These are phyloP conservation scores for Brachionus rubens DNA, from an alignment of 1,140 invertebrate species.

Conservation along the genomic window DNA sequence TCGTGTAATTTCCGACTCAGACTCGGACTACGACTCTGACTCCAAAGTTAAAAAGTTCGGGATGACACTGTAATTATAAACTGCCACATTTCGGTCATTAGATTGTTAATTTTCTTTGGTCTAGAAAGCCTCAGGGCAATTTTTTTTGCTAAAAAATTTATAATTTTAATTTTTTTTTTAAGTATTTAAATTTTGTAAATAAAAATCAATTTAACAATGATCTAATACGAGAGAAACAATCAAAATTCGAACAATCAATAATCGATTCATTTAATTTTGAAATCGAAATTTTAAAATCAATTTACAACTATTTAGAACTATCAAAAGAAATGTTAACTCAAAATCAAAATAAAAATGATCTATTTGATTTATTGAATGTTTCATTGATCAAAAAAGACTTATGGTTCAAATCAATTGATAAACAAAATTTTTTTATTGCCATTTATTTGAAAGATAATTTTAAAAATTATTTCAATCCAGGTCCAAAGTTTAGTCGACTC, in stretches of 20 bases:
- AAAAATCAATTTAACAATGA: background rate
- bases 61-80: no score
- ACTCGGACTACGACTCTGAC: no score
- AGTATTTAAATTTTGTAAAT: constrained; percentile 17
- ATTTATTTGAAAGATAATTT: background rate
- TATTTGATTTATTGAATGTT: background rate
- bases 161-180: background rate
- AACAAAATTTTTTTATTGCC: background rate
- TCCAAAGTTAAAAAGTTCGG: no score
- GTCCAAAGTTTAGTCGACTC: background rate
- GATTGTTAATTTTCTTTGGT: no score
- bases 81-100: no score
- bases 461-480: background rate
- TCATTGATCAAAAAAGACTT: no score
- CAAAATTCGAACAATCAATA: constrained; percentile 5
- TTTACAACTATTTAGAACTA: background rate
- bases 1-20: no score
- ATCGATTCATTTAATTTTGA: background rate
- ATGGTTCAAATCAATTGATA: background rate
- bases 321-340: background rate
- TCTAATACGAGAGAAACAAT: background rate
- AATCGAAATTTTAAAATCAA: background rate
- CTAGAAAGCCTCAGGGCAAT: no score
- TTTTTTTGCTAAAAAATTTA: background rate
- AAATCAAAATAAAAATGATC: background rate